Evolutionary conservation across 2,797 vertebrate genomes (phyloP).

Genomic region (Acrossocheilus fasciatus): DNA sequence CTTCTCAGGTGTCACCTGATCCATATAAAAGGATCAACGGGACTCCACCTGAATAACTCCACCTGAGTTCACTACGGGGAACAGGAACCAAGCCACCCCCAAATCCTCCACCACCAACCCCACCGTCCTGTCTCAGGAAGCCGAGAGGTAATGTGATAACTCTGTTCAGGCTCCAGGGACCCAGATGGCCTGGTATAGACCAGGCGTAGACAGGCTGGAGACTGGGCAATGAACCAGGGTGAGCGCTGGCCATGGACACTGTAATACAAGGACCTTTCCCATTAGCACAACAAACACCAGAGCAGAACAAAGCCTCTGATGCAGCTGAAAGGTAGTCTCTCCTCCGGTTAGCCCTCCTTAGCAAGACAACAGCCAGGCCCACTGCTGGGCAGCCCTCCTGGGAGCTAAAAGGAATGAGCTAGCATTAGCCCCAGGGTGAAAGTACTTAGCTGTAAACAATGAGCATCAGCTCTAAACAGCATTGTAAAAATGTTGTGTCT

Average conservation of each 20-base stretch:
- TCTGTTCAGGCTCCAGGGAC: conserved; percentile 56
- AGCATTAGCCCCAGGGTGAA: conserved; percentile 51
- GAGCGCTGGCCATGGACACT: conserved; percentile 36
- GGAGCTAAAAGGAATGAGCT: conserved; percentile 53
- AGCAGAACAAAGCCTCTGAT: conserved; percentile 51
- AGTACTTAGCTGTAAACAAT: conserved; percentile 24
- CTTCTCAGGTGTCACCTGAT: conserved; percentile 33
- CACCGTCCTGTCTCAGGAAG: conserved; percentile 53
- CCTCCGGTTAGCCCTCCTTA: conserved; percentile 45
- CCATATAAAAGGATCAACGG: conserved; percentile 14
- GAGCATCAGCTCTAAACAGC: background rate
- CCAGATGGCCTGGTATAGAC: conserved; percentile 43
- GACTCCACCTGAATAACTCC: conserved; percentile 49
- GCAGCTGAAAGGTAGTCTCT: conserved; percentile 52
- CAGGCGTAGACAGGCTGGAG: conserved; percentile 50
- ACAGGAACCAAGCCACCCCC: conserved; percentile 35
- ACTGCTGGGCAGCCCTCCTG: conserved; percentile 38
- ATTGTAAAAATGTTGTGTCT: background rate
- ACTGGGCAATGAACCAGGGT: conserved; percentile 51
- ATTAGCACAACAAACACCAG: conserved; percentile 62
- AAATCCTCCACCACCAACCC: conserved; percentile 43
- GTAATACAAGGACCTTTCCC: conserved; percentile 57
- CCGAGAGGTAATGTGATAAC: conserved; percentile 60
- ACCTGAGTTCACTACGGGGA: conserved; percentile 42
- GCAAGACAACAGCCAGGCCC: conserved; percentile 58